These are phyloP conservation scores for Anas platyrhynchos DNA, from an alignment of 2,113 vertebrate species.

Conservation along the genomic window DNA sequence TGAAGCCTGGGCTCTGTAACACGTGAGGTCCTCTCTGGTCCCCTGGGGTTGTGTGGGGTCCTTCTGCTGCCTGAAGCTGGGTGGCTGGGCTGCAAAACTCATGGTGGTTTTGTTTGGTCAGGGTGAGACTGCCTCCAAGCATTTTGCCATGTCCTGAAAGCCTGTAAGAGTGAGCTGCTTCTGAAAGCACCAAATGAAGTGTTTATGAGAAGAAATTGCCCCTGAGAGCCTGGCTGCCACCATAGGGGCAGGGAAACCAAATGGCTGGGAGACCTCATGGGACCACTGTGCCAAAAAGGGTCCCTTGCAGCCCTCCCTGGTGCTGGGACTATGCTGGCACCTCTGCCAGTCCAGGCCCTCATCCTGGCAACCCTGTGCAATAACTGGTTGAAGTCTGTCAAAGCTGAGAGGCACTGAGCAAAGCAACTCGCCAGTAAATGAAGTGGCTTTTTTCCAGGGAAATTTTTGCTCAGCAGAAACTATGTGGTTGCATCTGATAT, in stretches of 20 bases:
- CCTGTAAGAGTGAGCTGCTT: background rate
- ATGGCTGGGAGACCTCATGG: background rate
- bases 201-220: background rate
- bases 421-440: background rate
- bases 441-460: constrained; percentile 39
- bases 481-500: constrained; percentile 16
- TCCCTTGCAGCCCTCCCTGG: rapidly evolving
- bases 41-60: background rate
- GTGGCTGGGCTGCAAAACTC: background rate
- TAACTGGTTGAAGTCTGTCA: background rate
- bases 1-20: background rate
- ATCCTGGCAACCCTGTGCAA: background rate
- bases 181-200: background rate
- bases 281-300: background rate
- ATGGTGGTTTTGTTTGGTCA: background rate
- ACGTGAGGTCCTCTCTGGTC: background rate
- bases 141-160: background rate
- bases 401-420: background rate
- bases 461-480: constrained; percentile 33
- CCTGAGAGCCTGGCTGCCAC: background rate
- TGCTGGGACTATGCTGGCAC: rapidly evolving
- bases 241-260: background rate
- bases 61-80: background rate
- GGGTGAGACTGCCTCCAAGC: background rate
- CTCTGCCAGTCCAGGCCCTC: background rate